phyloP scores from a whole-genome alignment of 92 coral and sea anemone species.

The Parazoanthus darwini region DNA sequence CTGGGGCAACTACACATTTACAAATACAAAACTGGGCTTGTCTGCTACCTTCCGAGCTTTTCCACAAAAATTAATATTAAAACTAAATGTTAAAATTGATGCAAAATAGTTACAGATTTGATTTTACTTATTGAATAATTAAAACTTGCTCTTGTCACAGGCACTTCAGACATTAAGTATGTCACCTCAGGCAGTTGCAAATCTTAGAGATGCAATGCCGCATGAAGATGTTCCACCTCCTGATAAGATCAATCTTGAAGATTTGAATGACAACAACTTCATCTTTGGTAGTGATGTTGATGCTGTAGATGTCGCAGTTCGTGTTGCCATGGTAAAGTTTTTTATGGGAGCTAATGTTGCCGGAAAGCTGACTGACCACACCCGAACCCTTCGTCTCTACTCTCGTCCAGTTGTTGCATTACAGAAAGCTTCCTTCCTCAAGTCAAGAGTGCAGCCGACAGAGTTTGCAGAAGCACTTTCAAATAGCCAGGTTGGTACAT shows the following conservation, averaged over 20 bases:
- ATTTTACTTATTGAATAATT: background rate
- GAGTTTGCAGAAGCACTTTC: constrained; percentile 86
- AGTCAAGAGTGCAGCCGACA: constrained; percentile 76
- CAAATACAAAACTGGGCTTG: too few species aligned
- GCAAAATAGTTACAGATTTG: too few species aligned
- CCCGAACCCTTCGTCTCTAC: constrained; percentile 82
- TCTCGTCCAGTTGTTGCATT: constrained; percentile 98
- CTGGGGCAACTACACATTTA: too few species aligned
- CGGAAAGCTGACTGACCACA: constrained; percentile 85
- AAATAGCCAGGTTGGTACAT: constrained; percentile 84
- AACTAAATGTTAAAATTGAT: too few species aligned
- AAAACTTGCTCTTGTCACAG: constrained; percentile 46
- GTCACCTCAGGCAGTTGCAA: constrained; percentile 81
- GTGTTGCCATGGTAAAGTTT: constrained; percentile 94
- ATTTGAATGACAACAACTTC: constrained; percentile 42
- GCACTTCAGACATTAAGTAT: constrained; percentile 92
- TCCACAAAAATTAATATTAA: too few species aligned
- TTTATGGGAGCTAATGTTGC: constrained; percentile 78
- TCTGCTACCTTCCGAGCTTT: too few species aligned
- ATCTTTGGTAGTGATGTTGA: constrained; percentile 97
- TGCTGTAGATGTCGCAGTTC: constrained; percentile 92
- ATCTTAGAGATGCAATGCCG: constrained; percentile 57
- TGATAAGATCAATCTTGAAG: constrained; percentile 45
- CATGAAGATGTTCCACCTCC: constrained; percentile 36
- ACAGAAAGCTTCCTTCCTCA: constrained; percentile 87